These are phyloP conservation scores for Drosophila rubida DNA, from an alignment of 2,888 invertebrate species.

Conservation along the genomic window DNA sequence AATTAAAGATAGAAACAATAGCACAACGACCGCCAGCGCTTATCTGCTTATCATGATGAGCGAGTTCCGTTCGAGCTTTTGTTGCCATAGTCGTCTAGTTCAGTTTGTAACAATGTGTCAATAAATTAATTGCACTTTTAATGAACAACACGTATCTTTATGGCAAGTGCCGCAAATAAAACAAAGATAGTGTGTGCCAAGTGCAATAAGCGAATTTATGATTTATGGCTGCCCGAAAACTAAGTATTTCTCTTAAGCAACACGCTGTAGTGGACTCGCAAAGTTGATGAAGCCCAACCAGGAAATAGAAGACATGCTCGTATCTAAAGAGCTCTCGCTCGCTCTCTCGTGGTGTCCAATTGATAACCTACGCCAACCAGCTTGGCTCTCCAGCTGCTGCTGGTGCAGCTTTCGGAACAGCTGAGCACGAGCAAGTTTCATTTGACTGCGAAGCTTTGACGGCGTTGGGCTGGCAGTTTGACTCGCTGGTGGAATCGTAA, in stretches of 20 bases:
- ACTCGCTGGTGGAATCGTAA: constrained; percentile 26
- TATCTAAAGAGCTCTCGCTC: constrained; percentile 18
- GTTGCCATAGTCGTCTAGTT: constrained; percentile 21
- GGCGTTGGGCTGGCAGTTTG: constrained; percentile 55
- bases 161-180: not conserved
- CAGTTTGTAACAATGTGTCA: not conserved
- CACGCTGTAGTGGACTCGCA: constrained; percentile 16
- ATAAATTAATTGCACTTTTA: constrained; percentile 21
- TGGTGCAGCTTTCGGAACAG: constrained; percentile 65
- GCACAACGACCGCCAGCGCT: not conserved
- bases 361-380: constrained; percentile 28
- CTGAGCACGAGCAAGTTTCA: constrained; percentile 57
- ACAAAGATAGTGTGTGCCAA: constrained; percentile 20
- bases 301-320: constrained; percentile 21
- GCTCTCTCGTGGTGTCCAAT: not conserved
- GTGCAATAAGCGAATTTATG: not conserved
- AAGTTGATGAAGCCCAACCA: constrained; percentile 18
- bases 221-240: constrained; percentile 1
- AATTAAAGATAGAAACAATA: not conserved
- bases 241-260: not conserved
- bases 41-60: constrained; percentile 8
- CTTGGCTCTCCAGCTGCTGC: constrained; percentile 11
- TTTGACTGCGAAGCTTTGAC: constrained; percentile 57
- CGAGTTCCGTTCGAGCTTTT: constrained; percentile 1
- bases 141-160: constrained; percentile 52